Conservation (phyloP, 1,140 invertebrate genomes). For the Steinernema khuongi region DNA sequence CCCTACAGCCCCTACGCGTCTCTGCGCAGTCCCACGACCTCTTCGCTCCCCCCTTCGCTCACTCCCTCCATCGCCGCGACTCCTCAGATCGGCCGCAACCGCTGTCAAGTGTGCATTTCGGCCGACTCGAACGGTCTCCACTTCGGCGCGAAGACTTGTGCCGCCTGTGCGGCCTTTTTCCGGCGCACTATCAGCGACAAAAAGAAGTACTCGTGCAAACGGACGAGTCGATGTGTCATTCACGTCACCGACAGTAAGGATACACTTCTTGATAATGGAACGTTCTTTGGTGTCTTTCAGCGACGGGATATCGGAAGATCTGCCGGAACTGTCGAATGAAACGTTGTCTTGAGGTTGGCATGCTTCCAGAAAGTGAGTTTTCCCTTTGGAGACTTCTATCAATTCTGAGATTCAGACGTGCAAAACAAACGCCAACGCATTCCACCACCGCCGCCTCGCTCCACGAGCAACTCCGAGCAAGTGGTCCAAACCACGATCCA, state of each 20-base stretch:
- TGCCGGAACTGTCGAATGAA: conserved; percentile 48
- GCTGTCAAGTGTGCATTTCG: conserved; percentile 25
- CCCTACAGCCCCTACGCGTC: conserved; percentile 1
- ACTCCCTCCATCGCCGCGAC: neutral
- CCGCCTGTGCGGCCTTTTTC: conserved; percentile 33
- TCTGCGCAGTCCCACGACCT: neutral
- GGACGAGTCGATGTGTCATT: conserved; percentile 20
- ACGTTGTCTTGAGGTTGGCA: conserved; percentile 45
- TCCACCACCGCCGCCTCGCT: neutral
- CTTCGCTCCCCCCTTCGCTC: conserved; percentile 1
- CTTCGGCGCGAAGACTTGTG: conserved; percentile 32
- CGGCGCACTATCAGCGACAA: conserved; percentile 27
- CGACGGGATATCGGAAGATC: conserved; percentile 46
- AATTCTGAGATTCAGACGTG: conserved; percentile 36
- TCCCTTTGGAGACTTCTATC: neutral
- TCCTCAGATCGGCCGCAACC: neutral
- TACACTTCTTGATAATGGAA: conserved; percentile 24
- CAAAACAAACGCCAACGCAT: conserved; percentile 45
- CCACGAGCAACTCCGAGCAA: neutral
- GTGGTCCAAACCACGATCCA: no score
- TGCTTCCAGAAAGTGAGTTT: conserved; percentile 48
- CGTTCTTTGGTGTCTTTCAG: no score
- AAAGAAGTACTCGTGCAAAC: conserved; percentile 29
- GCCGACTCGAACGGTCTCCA: conserved; percentile 31
- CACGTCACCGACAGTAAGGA: conserved; percentile 18